phyloP scores from a whole-genome alignment of 1,140 invertebrate genomes.

The Antheraea pernyi region DNA sequence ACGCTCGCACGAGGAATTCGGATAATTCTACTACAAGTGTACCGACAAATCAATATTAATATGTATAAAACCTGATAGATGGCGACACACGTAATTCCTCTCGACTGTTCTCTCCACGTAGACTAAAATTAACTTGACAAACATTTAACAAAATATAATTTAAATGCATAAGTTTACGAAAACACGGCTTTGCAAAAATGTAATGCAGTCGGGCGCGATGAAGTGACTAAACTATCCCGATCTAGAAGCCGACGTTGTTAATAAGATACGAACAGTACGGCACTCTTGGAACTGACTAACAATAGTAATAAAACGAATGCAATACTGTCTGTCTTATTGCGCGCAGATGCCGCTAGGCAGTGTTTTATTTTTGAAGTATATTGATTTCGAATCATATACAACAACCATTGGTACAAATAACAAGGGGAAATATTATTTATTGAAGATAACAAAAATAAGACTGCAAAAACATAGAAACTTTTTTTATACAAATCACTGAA shows the following conservation, averaged over 20 bases:
- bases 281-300: background rate
- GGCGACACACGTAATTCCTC: slow-evolving; percentile 15
- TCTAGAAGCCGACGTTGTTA: slow-evolving; percentile 10
- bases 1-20: too few relatives aligned
- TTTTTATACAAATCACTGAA: too few relatives aligned
- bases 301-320: background rate
- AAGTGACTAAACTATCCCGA: slow-evolving; percentile 22
- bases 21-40: too few relatives aligned
- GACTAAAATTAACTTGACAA: slow-evolving; percentile 32
- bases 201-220: slow-evolving; percentile 13
- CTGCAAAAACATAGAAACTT: too few relatives aligned
- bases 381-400: too few relatives aligned
- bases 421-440: too few relatives aligned
- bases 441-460: too few relatives aligned
- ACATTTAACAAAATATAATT: slow-evolving; percentile 38
- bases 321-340: background rate
- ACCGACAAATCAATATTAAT: too few relatives aligned
- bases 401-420: too few relatives aligned
- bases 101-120: slow-evolving; percentile 35
- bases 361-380: background rate
- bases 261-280: background rate
- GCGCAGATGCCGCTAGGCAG: background rate
- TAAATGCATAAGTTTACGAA: background rate
- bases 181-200: slow-evolving; percentile 7
- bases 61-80: slow-evolving; percentile 22